Evolutionary conservation across 1,140 invertebrate species (phyloP), one percentile per base, ranked within the genome.

Genomic region (Heliconius melpomene): DNA sequence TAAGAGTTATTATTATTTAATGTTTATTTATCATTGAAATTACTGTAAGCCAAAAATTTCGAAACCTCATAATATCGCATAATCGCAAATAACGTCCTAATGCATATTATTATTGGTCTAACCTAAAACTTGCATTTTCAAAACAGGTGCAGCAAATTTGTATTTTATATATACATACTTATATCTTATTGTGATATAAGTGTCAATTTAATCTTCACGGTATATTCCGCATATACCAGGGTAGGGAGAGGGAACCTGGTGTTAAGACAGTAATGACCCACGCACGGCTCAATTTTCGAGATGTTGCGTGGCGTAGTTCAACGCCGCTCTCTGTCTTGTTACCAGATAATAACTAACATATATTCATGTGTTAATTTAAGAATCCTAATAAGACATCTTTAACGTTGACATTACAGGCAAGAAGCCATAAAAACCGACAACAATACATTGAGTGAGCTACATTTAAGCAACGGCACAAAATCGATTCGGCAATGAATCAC

Each of bases 401-500:
- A 66, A 66, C 26, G 29, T 66, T 66, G 5, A 66, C 1, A 26
- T 66, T 78, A 78, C 50, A 50, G 52, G 38, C 40, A 75, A 36
- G 78, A 79, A 79, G 50, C 78, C 74, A 73, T 75, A 79, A 23
- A 79, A 54, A 72, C 71, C 57, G 29, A 75, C 57, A 80, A 80
- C 75, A 81, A 81, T 78, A 75, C 77, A 81, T 75, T 78, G 77
- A 78, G 70, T 66, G 72, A 32, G 23, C 23, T 32, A 72, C 73
- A 78, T 81, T 70, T 54, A 60, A 75, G 78, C 75, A 78, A 72
- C 78, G 74, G 60, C 46, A 80, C 60, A 78, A 77, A 78, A 83
- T 83, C 79, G 81, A 82, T 79, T 79, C 71, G 52, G 76, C 72
- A 82, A 82, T 83, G 79, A 80, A 85, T 85, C 82, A 83, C 54